Base-by-base conservation (phyloP, 1,140 invertebrate genomes). In the Drusus annulatus region DNA sequence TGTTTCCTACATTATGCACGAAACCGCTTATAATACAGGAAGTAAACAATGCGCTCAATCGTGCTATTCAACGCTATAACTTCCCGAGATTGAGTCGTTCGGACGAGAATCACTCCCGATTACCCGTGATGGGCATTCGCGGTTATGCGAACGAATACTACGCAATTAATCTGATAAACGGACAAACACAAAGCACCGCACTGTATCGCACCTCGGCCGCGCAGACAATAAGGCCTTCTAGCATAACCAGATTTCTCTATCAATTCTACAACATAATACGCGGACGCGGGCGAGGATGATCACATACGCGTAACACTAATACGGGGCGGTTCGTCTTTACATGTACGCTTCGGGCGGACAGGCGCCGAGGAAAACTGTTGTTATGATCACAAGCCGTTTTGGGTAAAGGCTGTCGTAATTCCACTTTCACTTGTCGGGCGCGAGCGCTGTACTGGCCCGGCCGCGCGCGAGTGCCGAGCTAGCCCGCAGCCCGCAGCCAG, bases 381-480 rank as follows among this genome's bases (percentile, higher is more conserved):
- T 68, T 50, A 54, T 71, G 60, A 45, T 65, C 21, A 23, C 31
- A 45, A 71, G 68, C 23, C 23, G 23, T 74, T 76, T 76, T 36
- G 21, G 75, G 75, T 19, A 19, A 65, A 13, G 45, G 5, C 13
- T 63, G 75, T 28, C 58, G 75, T 19, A 63, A 76, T 17, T 28
- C 16, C 75, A 76, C 75, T 76, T 76, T 76, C 75, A 76, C 75
- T 76, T 7, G 19, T 23, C 73, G 28, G 75, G 75, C 75, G 51
- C 52, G 75, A 76, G 75, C 21, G 75, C 17, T 45, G 19, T 60
- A 17, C 19, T 17, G 51, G 71, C 52, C 71, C 52, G 21, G 71
- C 71, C 19, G 50, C n/a, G 73, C 52, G 73, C 52, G 73, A 58
- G 52, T 58, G 71, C 50, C 71, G 51, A 2, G 16, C 10, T 19